Evolutionary conservation across 2,113 vertebrate species (phyloP).

Genomic region (Saguinus midas): DNA sequence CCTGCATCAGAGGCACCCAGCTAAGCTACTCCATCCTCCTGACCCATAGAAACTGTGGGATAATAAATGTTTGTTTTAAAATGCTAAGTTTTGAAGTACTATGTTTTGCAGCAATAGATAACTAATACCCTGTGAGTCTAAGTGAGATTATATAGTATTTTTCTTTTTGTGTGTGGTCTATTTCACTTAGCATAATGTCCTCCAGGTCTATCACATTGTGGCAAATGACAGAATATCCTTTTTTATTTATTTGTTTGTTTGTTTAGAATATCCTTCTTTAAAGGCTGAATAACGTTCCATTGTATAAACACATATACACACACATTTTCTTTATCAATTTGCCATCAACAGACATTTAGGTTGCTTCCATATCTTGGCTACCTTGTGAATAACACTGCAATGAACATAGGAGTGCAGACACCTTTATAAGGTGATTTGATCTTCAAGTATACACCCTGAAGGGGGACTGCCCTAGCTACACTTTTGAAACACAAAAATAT

Average conservation of each 20-base stretch:
- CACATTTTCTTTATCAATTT: not conserved
- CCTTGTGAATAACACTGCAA: not conserved
- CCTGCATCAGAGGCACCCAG: not conserved
- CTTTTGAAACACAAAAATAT: conserved; percentile 31
- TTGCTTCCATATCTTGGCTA: not conserved
- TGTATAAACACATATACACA: not conserved
- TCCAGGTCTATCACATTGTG: not conserved
- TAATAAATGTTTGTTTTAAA: not conserved
- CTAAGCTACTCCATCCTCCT: not conserved
- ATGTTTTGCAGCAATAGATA: conserved; percentile 26
- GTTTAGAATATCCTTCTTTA: too few relatives aligned
- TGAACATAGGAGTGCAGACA: not conserved
- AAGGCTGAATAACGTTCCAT: not conserved
- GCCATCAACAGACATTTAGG: not conserved
- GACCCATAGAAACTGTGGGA: not conserved
- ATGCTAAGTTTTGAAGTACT: not conserved
- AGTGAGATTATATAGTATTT: not conserved
- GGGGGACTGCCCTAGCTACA: not conserved
- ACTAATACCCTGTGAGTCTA: not conserved
- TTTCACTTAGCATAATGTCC: not conserved
- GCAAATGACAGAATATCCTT: not conserved
- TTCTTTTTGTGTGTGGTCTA: not conserved
- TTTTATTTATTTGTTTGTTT: too few relatives aligned
- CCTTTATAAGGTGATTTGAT: not conserved
- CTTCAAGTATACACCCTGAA: not conserved